Base-by-base conservation (phyloP, 2,113 vertebrate species). In the Malurus elegans region DNA sequence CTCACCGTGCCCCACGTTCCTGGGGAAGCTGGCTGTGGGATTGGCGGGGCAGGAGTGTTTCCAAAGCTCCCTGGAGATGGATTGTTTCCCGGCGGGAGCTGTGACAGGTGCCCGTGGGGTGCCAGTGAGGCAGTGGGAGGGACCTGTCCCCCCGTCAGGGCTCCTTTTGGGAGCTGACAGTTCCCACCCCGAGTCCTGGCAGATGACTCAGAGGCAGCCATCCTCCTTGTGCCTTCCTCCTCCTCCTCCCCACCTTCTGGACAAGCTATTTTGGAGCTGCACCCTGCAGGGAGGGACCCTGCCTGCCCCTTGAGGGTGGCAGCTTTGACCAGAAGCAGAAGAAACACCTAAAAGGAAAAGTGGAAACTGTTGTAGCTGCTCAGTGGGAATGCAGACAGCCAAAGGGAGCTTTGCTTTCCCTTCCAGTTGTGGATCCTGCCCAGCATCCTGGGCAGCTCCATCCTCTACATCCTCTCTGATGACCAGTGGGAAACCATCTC, bases 351-450 rank as follows among this genome's bases (percentile, higher is more conserved):
- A 44, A 87, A 79, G 29, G 19, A 50, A 40, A 82, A 74, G 28
- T 32, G 18, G 61, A 34, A 40, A 28, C 61, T 42, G 0, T 32
- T 47, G 53, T 21, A 44, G 38, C 44, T 69, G 38, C 67, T 58
- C 7, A 16, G 2, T 58, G 38, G 58, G 64, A 40, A 74, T 2
- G 0, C 45, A 83, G 62, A 32, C 18, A 51, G 9, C 15, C 19
- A 48, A 28, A n/a, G 34, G 7, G 1, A 3, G 31, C 14, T 64
- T 65, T 79, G 34, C 31, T 32, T 86, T 66, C 17, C 19, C 9
- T 80, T 91, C 51, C 90, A 99, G 99, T 95, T 99, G 81, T 99
- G 99, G 99, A 99, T 99, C 79, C 96, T 99, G 79, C 99, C 99
- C 88, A 99, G 99, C 97, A 98, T 99, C 90, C 96, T 99, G 0